phyloP scores from a whole-genome alignment of 2,888 invertebrate species.

The Pasiphila rectangulata region DNA sequence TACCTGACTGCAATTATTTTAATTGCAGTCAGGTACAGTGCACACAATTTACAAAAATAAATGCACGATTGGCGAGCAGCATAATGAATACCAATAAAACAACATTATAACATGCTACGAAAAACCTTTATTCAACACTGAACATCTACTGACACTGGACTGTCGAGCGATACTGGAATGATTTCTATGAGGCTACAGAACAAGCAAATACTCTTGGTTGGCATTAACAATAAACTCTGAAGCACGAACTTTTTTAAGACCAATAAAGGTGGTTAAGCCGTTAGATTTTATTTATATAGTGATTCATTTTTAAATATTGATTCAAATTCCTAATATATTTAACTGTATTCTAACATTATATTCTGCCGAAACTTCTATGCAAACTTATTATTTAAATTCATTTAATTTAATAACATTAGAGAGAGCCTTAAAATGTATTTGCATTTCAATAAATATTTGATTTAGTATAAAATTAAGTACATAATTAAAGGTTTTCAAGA shows the following conservation, averaged over 20 bases:
- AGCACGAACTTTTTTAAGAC: too few relatives aligned
- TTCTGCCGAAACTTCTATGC: slow-evolving; percentile 4
- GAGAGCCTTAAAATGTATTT: slow-evolving; percentile 34
- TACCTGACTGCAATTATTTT: too few relatives aligned
- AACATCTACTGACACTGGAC: slow-evolving; percentile 26
- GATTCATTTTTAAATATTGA: too few relatives aligned
- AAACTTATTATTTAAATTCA: slow-evolving; percentile 20
- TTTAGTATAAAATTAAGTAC: slow-evolving; percentile 38
- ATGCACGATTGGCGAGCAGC: background rate
- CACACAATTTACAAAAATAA: background rate
- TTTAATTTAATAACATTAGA: slow-evolving; percentile 18
- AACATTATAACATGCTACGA: slow-evolving; percentile 48
- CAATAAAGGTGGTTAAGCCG: too few relatives aligned
- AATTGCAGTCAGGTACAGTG: too few relatives aligned
- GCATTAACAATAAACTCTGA: too few relatives aligned
- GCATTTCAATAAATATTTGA: slow-evolving; percentile 19
- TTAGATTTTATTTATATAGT: too few relatives aligned
- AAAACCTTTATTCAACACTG: slow-evolving; percentile 40
- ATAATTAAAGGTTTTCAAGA: slow-evolving; percentile 24
- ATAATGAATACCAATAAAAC: slow-evolving; percentile 43
- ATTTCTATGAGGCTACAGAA: slow-evolving; percentile 25
- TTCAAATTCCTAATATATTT: too few relatives aligned
- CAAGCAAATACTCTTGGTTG: too few relatives aligned
- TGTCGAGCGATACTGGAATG: slow-evolving; percentile 32
- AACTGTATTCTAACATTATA: too few relatives aligned